Evolutionary conservation across 2,797 vertebrate genomes (phyloP), one percentile per base, ranked within the genome.

Genomic region (Gorsachius magnificus): DNA sequence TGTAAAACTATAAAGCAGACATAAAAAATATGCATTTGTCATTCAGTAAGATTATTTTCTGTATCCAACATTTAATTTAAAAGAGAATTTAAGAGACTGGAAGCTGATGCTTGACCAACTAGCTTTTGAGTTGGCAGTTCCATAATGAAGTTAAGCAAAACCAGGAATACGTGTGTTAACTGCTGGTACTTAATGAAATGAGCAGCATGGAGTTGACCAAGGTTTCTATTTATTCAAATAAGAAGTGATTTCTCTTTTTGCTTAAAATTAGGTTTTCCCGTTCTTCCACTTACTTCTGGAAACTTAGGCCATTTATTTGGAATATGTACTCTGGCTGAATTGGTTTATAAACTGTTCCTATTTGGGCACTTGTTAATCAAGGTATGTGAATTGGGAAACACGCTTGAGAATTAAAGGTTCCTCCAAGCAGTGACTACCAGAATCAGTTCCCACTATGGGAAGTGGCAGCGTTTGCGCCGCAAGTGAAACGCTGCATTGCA

Each of bases 401-500:
- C 13, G 60, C 36, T 4, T 48, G 24, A 68, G 75, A 72, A 65
- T 56, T 86, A 54, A 5, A 48, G 77, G 33, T 79, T 92, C 74
- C 60, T 84, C 10, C 0, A 41, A 75, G 48, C 38, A 51, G 56
- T 54, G 50, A 28, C 57, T 54, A 57, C 51, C 65, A 72, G 65
- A 82, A 69, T 56, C 29, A 4, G 18, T 57, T 92, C 58, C 86
- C 66, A 24, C 64, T 26, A 61, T 31, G 66, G 79, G 81, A 85
- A 76, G 68, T 33, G 56, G 75, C 60, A 87, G 61, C 1, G 2
- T 69, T 61, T 51, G 35, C 76, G 89, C 50, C 75, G 77, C 50
- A 61, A 78, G 75, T 26, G 82, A 80, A 95, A 80, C 10, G 19
- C 89, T 95, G 84, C 94, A 87, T 54, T 93, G 89, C 91, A 94